These are phyloP conservation scores for Oscheius onirici DNA, from an alignment of 2,888 invertebrate species.

Conservation along the genomic window DNA sequence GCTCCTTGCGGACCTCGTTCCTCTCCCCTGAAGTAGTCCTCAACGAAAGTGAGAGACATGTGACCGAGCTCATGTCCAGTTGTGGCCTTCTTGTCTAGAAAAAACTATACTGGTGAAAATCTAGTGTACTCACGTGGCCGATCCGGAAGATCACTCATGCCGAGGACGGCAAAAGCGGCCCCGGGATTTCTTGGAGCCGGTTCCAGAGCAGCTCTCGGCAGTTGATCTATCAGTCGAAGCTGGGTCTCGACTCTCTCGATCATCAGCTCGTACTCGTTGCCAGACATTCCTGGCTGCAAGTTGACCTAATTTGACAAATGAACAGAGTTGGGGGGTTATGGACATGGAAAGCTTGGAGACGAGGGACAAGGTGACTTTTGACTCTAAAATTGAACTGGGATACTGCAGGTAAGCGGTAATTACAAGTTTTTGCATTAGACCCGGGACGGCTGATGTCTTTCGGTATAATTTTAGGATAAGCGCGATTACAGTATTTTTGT, in stretches of 20 bases:
- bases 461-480: too few species aligned
- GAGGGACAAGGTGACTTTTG: neutral
- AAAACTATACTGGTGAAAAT: neutral
- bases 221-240: slow-evolving; percentile 44
- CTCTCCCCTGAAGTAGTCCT: slow-evolving; percentile 32
- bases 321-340: neutral
- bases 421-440: too few species aligned
- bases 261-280: slow-evolving; percentile 45
- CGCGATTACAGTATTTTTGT: too few species aligned
- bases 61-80: slow-evolving; percentile 51
- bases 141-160: slow-evolving; percentile 47
- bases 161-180: slow-evolving; percentile 39
- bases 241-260: slow-evolving; percentile 52
- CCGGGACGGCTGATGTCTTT: too few species aligned
- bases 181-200: slow-evolving; percentile 44
- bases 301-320: neutral
- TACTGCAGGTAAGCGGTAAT: too few species aligned
- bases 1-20: slow-evolving; percentile 25
- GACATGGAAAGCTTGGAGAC: neutral
- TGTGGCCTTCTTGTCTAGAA: slow-evolving; percentile 38
- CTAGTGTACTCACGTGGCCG: slow-evolving; percentile 10
- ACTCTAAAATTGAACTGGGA: too few species aligned
- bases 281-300: slow-evolving; percentile 31
- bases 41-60: slow-evolving; percentile 41
- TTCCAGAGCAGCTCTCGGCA: slow-evolving; percentile 44